Conservation (phyloP, 37 sponge, comb jelly and placozoan species). For the Lycopodina hypogea region DNA sequence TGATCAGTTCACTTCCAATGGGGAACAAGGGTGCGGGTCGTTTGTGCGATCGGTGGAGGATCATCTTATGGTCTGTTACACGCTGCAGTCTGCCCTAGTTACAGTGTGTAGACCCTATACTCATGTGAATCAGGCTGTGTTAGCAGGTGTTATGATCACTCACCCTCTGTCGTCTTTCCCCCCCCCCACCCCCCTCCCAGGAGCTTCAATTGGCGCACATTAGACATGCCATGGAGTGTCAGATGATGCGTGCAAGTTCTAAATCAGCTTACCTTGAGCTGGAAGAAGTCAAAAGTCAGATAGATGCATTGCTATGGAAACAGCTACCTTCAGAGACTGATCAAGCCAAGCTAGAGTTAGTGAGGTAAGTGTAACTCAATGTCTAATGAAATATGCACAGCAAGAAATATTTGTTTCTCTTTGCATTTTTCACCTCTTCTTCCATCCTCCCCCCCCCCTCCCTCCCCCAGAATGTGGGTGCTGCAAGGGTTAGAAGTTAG, state of each 20-base stretch:
- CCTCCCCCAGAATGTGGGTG: not conserved
- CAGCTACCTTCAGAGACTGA: not conserved
- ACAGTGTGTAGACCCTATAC: no score
- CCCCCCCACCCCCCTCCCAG: no score
- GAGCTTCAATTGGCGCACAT: slow-evolving; percentile 35
- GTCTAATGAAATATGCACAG: no score
- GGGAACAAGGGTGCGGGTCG: not conserved
- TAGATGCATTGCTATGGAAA: slow-evolving; percentile 14
- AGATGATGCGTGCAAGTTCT: not conserved
- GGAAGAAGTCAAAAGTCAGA: slow-evolving; percentile 18
- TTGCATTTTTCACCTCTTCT: no score
- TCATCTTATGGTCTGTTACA: slow-evolving; percentile 22
- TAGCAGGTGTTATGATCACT: no score
- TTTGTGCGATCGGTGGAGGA: slow-evolving; percentile 41
- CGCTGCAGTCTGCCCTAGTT: no score
- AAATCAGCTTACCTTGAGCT: not conserved
- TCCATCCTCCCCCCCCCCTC: no score
- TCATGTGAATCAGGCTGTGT: no score
- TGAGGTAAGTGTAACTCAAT: not conserved
- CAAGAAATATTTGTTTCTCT: no score
- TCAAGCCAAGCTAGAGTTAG: not conserved
- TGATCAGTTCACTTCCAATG: slow-evolving; percentile 5
- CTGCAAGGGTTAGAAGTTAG: slow-evolving; percentile 28
- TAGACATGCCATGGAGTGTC: slow-evolving; percentile 11
- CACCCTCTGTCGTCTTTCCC: no score